These are phyloP conservation scores for Ctenopoma multispine DNA, from an alignment of 2,797 vertebrate genomes.

Conservation along the genomic window DNA sequence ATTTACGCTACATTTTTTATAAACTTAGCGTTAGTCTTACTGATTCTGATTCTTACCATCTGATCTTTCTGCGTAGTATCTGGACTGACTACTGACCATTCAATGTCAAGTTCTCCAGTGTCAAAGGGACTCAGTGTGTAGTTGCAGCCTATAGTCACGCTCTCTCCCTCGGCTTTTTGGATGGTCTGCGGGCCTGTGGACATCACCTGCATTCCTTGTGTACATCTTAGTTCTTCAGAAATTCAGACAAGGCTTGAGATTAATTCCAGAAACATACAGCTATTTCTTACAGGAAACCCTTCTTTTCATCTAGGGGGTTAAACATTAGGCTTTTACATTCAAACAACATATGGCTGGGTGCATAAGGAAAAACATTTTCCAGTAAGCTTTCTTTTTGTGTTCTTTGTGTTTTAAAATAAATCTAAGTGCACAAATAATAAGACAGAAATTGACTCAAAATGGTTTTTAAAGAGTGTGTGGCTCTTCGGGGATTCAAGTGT, in stretches of 20 bases:
- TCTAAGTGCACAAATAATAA: too few species aligned
- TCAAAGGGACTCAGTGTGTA: slow-evolving; percentile 84
- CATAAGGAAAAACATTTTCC: too few species aligned
- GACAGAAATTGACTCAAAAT: too few species aligned
- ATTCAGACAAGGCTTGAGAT: slow-evolving; percentile 17
- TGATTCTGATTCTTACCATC: slow-evolving; percentile 82
- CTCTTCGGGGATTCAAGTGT: not conserved
- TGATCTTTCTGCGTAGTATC: slow-evolving; percentile 86
- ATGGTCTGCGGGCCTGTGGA: slow-evolving; percentile 84
- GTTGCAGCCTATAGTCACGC: slow-evolving; percentile 84
- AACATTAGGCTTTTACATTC: too few species aligned
- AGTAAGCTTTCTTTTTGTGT: too few species aligned
- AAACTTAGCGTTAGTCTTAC: not conserved
- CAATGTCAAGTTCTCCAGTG: slow-evolving; percentile 89
- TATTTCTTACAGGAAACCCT: slow-evolving; percentile 2
- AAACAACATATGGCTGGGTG: too few species aligned
- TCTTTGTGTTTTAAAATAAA: too few species aligned
- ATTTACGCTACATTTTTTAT: not conserved
- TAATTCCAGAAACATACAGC: slow-evolving; percentile 8
- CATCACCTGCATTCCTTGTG: slow-evolving; percentile 83
- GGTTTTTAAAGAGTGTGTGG: not conserved
- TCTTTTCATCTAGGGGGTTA: too few species aligned
- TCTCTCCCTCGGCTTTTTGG: slow-evolving; percentile 86
- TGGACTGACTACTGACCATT: slow-evolving; percentile 90
- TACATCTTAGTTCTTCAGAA: slow-evolving; percentile 50